Base-by-base conservation (phyloP, 92 coral and sea anemone species). In the Bergia sp. region DNA sequence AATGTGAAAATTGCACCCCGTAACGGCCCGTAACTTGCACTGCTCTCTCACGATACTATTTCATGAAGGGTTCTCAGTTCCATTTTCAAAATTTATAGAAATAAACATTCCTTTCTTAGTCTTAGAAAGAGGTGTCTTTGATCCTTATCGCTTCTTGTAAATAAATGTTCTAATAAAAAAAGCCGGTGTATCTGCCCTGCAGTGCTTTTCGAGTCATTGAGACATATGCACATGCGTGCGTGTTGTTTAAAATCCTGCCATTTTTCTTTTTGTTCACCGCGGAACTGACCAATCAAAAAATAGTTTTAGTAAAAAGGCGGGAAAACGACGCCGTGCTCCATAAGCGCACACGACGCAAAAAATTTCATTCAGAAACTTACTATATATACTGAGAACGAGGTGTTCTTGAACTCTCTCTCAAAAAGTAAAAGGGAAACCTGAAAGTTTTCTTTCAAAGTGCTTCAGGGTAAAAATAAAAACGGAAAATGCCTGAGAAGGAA, bases 401-500 rank as follows among this genome's bases (percentile, higher is more conserved):
- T 8, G 75, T 21, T 38, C 39, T 73, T 71, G 4, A 29, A 13
- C 5, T 84, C 47, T 73, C 29, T 10, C 3, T 9, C 41, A 23
- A 21, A 82, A 39, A 8, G 1, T 10, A 7, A 12, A 64, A 44
- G 36, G 4, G 44, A 43, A 16, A 13, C 43, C 12, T 9, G 16
- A 72, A 73, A 76, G 16, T 5, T 38, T 13, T 76, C 23, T 11
- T 13, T 12, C 9, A 45, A 83, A 71, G 67, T 50, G 23, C 41
- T 69, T 67, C 13, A 44, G n/a, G 37, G 5, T 49, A 50, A 49
- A 36, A 20, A 1, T 37, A 6, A 82, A 42, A 5, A 66, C 5
- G 37, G 29, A 84, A 84, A 84, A 84, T 84, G 87, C 87, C 87
- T 16, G 87, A 84, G 44, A 84, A 84, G 79, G 87, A 84, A 84